phyloP scores from a whole-genome alignment of 1,140 invertebrate genomes.

The Catajapyx aquilonaris region DNA sequence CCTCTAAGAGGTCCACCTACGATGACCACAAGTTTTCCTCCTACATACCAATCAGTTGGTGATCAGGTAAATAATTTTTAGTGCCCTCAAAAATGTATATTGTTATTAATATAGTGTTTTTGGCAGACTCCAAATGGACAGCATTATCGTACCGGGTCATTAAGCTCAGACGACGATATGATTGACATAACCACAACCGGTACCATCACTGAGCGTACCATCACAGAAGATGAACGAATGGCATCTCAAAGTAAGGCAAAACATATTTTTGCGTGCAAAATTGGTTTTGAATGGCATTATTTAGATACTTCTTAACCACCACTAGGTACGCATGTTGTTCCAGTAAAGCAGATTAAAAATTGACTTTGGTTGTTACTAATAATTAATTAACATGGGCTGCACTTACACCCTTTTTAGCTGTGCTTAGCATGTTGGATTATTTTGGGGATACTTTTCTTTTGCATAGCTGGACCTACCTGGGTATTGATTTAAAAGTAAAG shows the following conservation, averaged over 20 bases:
- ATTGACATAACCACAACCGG: constrained; percentile 35
- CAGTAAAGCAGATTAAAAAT: constrained; percentile 4
- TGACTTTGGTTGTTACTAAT: no score
- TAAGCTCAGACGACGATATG: constrained; percentile 36
- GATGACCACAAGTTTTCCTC: constrained; percentile 18
- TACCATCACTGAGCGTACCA: constrained; percentile 19
- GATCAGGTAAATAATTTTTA: constrained; percentile 22
- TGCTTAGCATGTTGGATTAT: no score
- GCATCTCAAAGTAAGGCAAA: constrained; percentile 13
- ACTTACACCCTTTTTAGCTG: no score
- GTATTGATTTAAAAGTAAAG: no score
- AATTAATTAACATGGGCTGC: no score
- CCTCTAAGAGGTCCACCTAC: constrained; percentile 23
- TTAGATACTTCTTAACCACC: background rate
- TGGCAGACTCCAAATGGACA: constrained; percentile 9
- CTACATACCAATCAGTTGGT: constrained; percentile 26
- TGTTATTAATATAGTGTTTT: background rate
- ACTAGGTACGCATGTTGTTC: background rate
- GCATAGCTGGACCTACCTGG: no score
- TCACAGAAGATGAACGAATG: constrained; percentile 19
- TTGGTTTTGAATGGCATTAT: background rate
- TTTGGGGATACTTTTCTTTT: no score
- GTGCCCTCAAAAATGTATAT: background rate
- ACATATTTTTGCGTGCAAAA: background rate
- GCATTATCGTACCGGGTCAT: constrained; percentile 15